Evolutionary conservation across 2,113 vertebrate species (phyloP).

Genomic region (Equus quagga): DNA sequence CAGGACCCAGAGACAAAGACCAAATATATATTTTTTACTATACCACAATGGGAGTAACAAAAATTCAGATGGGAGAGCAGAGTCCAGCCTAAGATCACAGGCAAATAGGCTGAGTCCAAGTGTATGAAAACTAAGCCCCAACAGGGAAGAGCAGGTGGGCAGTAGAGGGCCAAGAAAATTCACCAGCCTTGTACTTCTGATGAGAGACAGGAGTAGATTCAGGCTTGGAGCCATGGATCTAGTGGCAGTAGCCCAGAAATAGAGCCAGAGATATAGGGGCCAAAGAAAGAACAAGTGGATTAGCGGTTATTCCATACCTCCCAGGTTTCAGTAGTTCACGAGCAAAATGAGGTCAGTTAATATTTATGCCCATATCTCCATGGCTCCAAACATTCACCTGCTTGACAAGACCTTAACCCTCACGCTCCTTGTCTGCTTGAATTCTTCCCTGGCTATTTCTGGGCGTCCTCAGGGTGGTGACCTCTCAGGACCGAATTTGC

Average conservation of each 20-base stretch:
- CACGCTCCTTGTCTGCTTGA: not conserved
- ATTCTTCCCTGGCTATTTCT: conserved; percentile 32
- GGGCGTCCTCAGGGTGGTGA: not conserved
- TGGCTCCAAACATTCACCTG: not conserved
- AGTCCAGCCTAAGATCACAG: not conserved
- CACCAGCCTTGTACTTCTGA: not conserved
- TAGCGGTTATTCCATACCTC: not conserved
- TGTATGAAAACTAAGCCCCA: not conserved
- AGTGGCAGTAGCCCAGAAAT: not conserved
- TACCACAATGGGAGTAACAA: not conserved
- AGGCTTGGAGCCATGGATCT: not conserved
- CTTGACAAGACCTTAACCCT: not conserved
- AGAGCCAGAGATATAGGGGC: not conserved
- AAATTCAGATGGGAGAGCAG: not conserved
- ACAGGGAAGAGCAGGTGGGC: not conserved
- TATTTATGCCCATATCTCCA: not conserved
- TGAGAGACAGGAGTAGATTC: not conserved
- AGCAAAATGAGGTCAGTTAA: not conserved
- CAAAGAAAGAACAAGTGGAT: not conserved
- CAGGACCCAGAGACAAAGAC: not conserved
- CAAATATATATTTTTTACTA: not conserved
- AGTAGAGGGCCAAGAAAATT: not conserved
- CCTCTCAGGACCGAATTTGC: not conserved
- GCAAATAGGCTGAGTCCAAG: not conserved
- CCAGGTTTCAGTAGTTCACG: not conserved